Percentiles rank a stretch among this genome's conserved stretches.
Evolutionary conservation across 2,888 invertebrate species (phyloP).

Genomic region (Caradrina clavipalpis): DNA sequence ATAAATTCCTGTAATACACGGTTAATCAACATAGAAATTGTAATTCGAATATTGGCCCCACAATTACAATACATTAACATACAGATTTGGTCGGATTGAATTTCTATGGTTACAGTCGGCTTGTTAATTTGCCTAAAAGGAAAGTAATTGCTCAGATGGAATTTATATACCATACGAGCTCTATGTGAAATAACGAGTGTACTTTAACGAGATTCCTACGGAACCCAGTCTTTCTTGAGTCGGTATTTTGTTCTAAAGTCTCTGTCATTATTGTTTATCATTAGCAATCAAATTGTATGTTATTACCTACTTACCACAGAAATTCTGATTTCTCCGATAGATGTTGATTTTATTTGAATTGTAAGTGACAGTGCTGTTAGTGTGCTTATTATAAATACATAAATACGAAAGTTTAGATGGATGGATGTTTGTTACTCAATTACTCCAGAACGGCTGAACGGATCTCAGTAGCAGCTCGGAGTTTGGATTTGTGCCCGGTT

Average conservation of each 20-base stretch:
- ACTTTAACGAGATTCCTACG: conserved; percentile 49
- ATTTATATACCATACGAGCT: conserved; percentile 74
- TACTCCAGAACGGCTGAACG: too few relatives aligned
- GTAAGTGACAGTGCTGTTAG: too few relatives aligned
- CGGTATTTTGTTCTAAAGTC: conserved; percentile 27
- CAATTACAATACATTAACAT: conserved; percentile 89
- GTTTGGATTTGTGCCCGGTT: too few relatives aligned
- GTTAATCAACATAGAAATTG: conserved; percentile 85
- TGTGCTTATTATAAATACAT: too few relatives aligned
- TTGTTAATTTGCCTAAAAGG: conserved; percentile 89
- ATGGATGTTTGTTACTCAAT: too few relatives aligned
- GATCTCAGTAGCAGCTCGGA: too few relatives aligned
- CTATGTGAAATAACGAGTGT: conserved; percentile 58
- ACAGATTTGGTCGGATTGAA: conserved; percentile 88
- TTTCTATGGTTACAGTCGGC: conserved; percentile 81
- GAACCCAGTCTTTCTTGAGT: conserved; percentile 29
- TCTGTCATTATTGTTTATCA: conserved; percentile 29
- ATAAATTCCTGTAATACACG: conserved; percentile 80
- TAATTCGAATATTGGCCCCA: conserved; percentile 85
- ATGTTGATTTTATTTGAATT: too few relatives aligned
- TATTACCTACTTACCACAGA: too few relatives aligned
- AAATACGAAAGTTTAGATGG: too few relatives aligned
- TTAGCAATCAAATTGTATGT: conserved; percentile 34
- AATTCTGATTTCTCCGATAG: too few relatives aligned
- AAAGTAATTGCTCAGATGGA: conserved; percentile 84